A percentile compares a stretch with the other conserved stretches of the same genome.
These are phyloP conservation scores for Apodemia zela DNA, from an alignment of 2,888 invertebrate genomes.

Conservation along the genomic window DNA sequence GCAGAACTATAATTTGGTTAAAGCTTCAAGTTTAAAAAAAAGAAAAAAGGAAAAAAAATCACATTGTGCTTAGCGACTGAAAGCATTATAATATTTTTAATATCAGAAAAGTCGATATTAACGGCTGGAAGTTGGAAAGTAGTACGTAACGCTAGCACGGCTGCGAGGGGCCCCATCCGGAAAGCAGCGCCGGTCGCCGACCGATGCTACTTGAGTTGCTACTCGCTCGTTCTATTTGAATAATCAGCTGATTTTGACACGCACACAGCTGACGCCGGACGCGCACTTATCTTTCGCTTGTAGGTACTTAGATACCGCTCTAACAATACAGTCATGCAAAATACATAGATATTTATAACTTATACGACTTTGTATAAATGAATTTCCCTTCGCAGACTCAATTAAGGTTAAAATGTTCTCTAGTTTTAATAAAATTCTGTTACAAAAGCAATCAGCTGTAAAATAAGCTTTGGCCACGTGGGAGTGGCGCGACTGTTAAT, in stretches of 20 bases:
- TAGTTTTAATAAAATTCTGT: too few species aligned
- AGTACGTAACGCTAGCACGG: constrained; percentile 34
- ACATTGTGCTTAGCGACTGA: background rate
- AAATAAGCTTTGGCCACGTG: constrained; percentile 54
- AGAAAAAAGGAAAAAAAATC: too few species aligned
- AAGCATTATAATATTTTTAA: background rate
- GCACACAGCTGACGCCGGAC: constrained; percentile 73
- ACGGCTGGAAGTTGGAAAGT: constrained; percentile 25
- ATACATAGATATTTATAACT: constrained; percentile 17
- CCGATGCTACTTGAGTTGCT: constrained; percentile 60
- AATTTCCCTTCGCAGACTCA: background rate
- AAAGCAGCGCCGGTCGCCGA: constrained; percentile 55
- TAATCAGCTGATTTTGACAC: constrained; percentile 82
- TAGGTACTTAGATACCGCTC: constrained; percentile 21
- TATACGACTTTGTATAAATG: background rate
- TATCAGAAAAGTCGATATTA: background rate
- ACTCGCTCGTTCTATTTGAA: constrained; percentile 76
- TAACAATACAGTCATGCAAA: constrained; percentile 18
- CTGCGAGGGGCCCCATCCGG: constrained; percentile 39
- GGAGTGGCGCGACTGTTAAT: constrained; percentile 44
- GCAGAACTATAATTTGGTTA: background rate
- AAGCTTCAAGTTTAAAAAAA: background rate
- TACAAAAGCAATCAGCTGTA: constrained; percentile 50
- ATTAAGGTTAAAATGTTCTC: background rate
- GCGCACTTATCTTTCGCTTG: constrained; percentile 60